phyloP scores from a whole-genome alignment of 2,888 invertebrate species.

The Oligia latruncula region DNA sequence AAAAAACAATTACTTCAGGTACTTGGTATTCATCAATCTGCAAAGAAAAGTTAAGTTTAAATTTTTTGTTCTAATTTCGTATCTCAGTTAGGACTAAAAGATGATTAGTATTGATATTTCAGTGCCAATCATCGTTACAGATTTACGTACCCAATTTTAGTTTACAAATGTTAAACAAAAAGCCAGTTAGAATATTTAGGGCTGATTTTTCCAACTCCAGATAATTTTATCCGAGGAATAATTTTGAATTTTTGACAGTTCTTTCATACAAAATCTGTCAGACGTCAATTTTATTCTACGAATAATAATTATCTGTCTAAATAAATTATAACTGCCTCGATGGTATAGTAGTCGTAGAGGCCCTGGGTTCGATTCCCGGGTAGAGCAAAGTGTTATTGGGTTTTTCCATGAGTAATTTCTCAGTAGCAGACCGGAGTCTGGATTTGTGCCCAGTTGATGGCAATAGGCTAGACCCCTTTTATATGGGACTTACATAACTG shows the following conservation, averaged over 20 bases:
- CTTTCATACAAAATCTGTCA: too few species aligned
- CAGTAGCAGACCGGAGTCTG: not conserved
- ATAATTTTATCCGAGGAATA: too few species aligned
- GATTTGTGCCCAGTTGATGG: not conserved
- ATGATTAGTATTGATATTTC: not conserved
- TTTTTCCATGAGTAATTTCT: not conserved
- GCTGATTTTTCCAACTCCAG: too few species aligned
- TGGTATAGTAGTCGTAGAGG: not conserved
- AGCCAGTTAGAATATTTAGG: too few species aligned
- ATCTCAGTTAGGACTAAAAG: not conserved
- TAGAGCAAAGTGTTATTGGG: not conserved
- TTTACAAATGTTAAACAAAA: not conserved
- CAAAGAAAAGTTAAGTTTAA: constrained; percentile 28
- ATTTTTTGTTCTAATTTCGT: not conserved
- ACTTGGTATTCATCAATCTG: constrained; percentile 47
- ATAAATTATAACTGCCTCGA: not conserved
- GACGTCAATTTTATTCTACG: too few species aligned
- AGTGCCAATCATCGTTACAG: not conserved
- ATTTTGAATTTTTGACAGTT: too few species aligned
- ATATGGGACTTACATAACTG: too few species aligned
- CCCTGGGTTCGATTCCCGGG: not conserved
- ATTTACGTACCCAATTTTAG: not conserved
- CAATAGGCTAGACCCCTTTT: too few species aligned
- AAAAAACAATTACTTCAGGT: constrained; percentile 61
- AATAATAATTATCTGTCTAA: too few species aligned